Base-by-base conservation (phyloP, 2,113 vertebrate species). In the Psettodes erumei region DNA sequence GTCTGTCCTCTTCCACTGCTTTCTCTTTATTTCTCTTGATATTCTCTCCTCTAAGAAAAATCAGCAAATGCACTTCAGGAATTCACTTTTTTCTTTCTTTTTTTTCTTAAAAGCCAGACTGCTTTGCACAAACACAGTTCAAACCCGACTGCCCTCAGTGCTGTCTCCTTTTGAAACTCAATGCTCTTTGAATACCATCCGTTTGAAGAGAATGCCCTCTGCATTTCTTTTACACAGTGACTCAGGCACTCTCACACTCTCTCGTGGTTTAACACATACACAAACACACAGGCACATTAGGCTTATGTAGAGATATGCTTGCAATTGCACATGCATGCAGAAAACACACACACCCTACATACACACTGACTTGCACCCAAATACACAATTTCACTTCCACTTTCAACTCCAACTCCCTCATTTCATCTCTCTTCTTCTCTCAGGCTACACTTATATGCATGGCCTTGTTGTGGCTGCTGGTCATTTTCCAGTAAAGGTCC, bases 171-270 rank as follows among this genome's bases (percentile, higher is more conserved):
- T 90, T 90, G 88, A 91, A 91, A 88, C 71, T 71, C 68, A n/a
- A 81, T 88, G 88, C 88, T 91, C 91, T 93, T 93, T 93, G 90
- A 93, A 91, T 91, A 71, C 77, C 23, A 19, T 35, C 32, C 67
- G 76, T 91, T 91, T 91, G 90, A 91, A 91, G 83, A 85, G 62
- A 88, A 83, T 88, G 85, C 86, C 90, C 92, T 89, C 85, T 88
- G 85, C 83, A 91, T 88, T 89, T 91, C 86, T 86, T 85, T 85
- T 68, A 80, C 85, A 81, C 83, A 78, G 61, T 47, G 47, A 72
- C 69, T 78, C 80, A 72, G 76, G 66, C 70, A 51, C 32, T 3
- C 69, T 48, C 62, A 18, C 60, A 42, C 79, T 40, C 83, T 56
- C 64, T 53, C 63, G 62, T 45, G 59, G 64, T 81, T 85, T 21